Conservation (phyloP, 2,888 invertebrate species). For the Drosophila nigritarsus region DNA sequence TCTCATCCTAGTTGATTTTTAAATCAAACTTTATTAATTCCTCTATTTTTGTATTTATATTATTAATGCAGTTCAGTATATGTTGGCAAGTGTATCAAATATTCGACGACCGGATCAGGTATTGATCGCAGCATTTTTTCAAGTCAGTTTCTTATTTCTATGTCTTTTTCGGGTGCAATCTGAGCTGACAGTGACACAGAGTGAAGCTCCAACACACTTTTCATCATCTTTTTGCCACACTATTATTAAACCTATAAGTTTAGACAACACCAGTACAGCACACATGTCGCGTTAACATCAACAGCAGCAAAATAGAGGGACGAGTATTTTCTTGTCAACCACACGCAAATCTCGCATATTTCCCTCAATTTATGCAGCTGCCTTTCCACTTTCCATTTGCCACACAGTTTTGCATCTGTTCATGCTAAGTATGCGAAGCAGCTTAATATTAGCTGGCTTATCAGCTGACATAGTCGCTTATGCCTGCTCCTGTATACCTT, state of each 20-base stretch:
- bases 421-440: constrained; percentile 49
- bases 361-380: constrained; percentile 51
- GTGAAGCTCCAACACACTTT: constrained; percentile 29
- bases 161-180: constrained; percentile 24
- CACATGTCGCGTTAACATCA: constrained; percentile 52
- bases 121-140: neutral
- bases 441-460: constrained; percentile 59
- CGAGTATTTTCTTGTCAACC: constrained; percentile 17
- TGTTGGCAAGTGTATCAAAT: neutral
- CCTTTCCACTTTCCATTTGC: constrained; percentile 23
- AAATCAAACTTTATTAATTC: neutral
- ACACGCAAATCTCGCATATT: constrained; percentile 51
- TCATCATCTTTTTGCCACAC: constrained; percentile 46
- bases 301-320: constrained; percentile 5
- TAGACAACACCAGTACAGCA: constrained; percentile 58
- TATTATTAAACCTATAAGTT: constrained; percentile 72
- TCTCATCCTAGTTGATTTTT: neutral
- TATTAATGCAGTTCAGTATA: neutral
- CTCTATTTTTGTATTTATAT: neutral
- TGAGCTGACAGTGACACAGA: constrained; percentile 42
- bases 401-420: constrained; percentile 58
- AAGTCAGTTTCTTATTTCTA: neutral
- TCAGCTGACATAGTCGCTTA: constrained; percentile 36
- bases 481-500: neutral
- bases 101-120: neutral